Evolutionary conservation across 2,113 vertebrate species (phyloP), one percentile per base, ranked within the genome.

Genomic region (Rousettus leschenaultii): DNA sequence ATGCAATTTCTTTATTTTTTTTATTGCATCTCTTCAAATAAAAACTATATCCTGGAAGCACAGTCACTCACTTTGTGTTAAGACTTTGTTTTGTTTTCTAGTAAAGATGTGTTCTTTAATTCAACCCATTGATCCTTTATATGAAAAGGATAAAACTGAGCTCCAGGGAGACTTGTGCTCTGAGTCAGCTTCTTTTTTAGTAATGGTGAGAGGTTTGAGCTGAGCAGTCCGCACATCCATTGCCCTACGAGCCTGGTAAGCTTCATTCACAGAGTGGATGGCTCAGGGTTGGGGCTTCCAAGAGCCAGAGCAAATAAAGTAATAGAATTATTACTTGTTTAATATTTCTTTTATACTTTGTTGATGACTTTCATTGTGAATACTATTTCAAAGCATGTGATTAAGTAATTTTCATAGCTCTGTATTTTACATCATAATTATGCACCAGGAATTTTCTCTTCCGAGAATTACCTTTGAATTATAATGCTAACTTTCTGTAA

Each of bases 401-500:
- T 95, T 89, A 97, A 95, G 82, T 88, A 94, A 11, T 97, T 97
- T 92, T 85, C 65, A 45, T 91, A 94, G 68, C 88, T 95, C 55
- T 96, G 33, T 89, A 59, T 96, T 95, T 95, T 97, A 38, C 95
- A 43, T 97, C 90, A 86, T 96, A 97, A 95, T 96, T 96, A 89
- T 68, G 82, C 33, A 95, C 85, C 79, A 78, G 86, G 91, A 94
- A 92, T 86, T 88, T 87, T 89, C 38, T 90, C n/a, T 71, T 93
- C 75, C 57, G 28, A 43, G 68, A 94, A 68, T 79, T 74, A 83
- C 74, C 51, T 96, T 96, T 96, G 93, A 93, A 89, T 96, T 96
- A 94, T 77, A 91, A 95, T 93, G 45, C 24, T 95, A 48, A 90
- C 51, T 96, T 88, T 96, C 45, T 91, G 21, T 95, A 96, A 89